Evolutionary conservation across 2,888 invertebrate species (phyloP), one percentile per base, ranked within the genome.

Genomic region (Platynereis dumerilii): DNA sequence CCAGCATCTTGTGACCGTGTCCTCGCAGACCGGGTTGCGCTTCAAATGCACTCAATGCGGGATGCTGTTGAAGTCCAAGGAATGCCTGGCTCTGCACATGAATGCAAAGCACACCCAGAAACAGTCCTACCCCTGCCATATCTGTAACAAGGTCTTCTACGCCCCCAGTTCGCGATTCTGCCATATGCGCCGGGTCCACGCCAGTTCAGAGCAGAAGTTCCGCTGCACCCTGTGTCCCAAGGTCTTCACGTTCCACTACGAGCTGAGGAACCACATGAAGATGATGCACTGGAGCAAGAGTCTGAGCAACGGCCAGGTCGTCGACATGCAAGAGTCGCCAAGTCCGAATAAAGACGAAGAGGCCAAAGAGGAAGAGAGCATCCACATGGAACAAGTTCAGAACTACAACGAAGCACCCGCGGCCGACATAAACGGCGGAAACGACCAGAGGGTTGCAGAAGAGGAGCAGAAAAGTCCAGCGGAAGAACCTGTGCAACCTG

Each of bases 121-220:
- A 29, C 58, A 66, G 52, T 34, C 52, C 48, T 62, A 69, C 58
- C 64, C 64, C 15, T 79, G 78, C 57, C 55, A 67, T 20, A 44
- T 67, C 2, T 79, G 78, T 62, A 71, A 71, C 1, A 73, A 74
- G 64, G 70, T 72, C 10, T 79, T 79, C 59, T 70, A 73, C 65
- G 75, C 71, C 65, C 71, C 72, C 39, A 72, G 69, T 48, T 77
- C 77, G 53, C 68, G 76, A 3, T 70, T 72, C 58, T 67, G 77
- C 60, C 78, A 79, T 64, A 65, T 73, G n/a, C 53, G 66, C 15
- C 53, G 71, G 12, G 67, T 78, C 10, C 78, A 79, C 67, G 66
- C 69, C 15, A 66, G 70, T 2, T 70, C 71, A 34, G 62, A 61
- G 20, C 77, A 77, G 63, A 69, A 67, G 56, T 58, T 64, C 57